These are phyloP conservation scores for Corbicula japonica DNA, from an alignment of 2,888 invertebrate species.

Conservation along the genomic window DNA sequence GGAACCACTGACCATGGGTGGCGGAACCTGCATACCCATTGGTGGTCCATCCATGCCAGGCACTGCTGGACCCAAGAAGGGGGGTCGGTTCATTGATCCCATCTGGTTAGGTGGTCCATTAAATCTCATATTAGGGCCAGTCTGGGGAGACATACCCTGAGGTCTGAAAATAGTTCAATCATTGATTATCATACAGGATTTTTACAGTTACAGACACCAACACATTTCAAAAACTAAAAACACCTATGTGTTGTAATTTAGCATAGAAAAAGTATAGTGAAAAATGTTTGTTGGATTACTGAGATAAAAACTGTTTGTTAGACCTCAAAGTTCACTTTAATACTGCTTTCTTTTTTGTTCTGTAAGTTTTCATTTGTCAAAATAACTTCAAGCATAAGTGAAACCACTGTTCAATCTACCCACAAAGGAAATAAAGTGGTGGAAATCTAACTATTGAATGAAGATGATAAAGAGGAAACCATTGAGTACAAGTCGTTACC, in stretches of 20 bases:
- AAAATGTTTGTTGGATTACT: no score
- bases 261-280: no score
- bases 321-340: no score
- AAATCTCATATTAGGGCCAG: slow-evolving; percentile 57
- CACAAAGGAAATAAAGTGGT: no score
- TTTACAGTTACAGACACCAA: neutral
- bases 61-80: slow-evolving; percentile 60
- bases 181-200: no score
- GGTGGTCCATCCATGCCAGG: slow-evolving; percentile 58
- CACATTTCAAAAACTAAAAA: neutral
- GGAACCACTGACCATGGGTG: slow-evolving; percentile 25
- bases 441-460: no score
- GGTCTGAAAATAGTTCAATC: slow-evolving; percentile 60
- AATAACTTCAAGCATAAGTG: neutral
- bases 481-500: slow-evolving; percentile 9
- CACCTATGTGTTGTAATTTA: no score
- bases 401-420: neutral
- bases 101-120: slow-evolving; percentile 58
- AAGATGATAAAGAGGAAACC: neutral
- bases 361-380: no score
- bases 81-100: slow-evolving; percentile 45
- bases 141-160: slow-evolving; percentile 43
- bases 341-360: no score
- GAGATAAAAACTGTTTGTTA: no score
- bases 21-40: slow-evolving; percentile 47